These are phyloP conservation scores for Bradypus variegatus DNA, from an alignment of 2,797 vertebrate species.

Conservation along the genomic window DNA sequence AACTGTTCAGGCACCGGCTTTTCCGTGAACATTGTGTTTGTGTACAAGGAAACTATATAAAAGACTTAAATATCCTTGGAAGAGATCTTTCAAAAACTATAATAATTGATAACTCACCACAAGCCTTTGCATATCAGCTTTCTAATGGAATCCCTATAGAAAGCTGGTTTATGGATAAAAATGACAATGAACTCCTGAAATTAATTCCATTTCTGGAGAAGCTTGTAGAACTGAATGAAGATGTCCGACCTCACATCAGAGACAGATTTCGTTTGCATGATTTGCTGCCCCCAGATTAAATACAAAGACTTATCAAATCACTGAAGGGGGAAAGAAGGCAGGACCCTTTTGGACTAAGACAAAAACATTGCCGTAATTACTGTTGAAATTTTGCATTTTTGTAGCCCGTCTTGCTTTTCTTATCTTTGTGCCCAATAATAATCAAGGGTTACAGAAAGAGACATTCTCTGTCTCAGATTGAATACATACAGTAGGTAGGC, in stretches of 20 bases:
- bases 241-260: conserved; percentile 95
- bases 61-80: conserved; percentile 97
- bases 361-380: conserved; percentile 94
- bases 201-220: conserved; percentile 98
- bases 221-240: conserved; percentile 98
- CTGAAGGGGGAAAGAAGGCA: conserved; percentile 78
- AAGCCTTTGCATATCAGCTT: conserved; percentile 99
- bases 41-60: conserved; percentile 99
- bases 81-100: conserved; percentile 99
- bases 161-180: conserved; percentile 99
- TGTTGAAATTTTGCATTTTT: conserved; percentile 85
- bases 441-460: conserved; percentile 82
- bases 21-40: conserved; percentile 99
- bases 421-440: conserved; percentile 80
- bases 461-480: conserved; percentile 78
- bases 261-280: conserved; percentile 98
- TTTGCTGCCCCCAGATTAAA: conserved; percentile 95
- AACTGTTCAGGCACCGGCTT: conserved; percentile 90
- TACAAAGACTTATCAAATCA: conserved; percentile 67
- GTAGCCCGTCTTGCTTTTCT: conserved; percentile 85
- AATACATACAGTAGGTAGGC: conserved; percentile 76
- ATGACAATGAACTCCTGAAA: conserved; percentile 97
- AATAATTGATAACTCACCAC: conserved; percentile 99
- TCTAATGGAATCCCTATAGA: conserved; percentile 99
- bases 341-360: conserved; percentile 87